Percentiles rank a stretch among this genome's conserved stretches.
Conservation (phyloP, 2,113 vertebrate genomes). For the Sphyrna mokarran region DNA sequence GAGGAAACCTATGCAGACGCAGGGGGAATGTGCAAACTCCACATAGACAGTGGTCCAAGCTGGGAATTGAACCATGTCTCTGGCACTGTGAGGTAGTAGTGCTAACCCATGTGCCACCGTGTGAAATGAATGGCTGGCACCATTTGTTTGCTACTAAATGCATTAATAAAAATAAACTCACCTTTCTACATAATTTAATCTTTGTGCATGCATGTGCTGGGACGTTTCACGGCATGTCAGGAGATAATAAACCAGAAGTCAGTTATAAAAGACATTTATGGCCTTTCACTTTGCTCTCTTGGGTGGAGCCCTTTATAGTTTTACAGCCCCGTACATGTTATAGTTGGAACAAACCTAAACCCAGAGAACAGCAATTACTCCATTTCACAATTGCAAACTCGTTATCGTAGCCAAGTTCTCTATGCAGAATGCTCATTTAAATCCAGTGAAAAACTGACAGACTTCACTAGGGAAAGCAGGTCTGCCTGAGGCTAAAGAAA, state of each 20-base stretch:
- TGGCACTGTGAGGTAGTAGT: too few relatives aligned
- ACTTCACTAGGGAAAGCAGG: not conserved
- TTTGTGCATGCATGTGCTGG: not conserved
- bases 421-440: not conserved
- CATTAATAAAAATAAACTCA: not conserved
- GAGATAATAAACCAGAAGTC: not conserved
- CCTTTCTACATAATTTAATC: not conserved
- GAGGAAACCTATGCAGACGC: too few relatives aligned
- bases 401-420: not conserved
- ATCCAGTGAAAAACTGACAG: not conserved
- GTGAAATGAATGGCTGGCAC: not conserved
- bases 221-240: not conserved
- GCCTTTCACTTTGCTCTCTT: not conserved
- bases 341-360: not conserved
- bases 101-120: too few relatives aligned
- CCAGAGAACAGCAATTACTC: not conserved
- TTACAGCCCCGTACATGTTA: not conserved
- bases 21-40: too few relatives aligned
- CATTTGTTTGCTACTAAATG: not conserved
- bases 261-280: not conserved
- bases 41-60: too few relatives aligned
- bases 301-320: not conserved
- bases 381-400: not conserved
- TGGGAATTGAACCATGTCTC: too few relatives aligned
- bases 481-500: constrained; percentile 13